These are phyloP conservation scores for Atractosteus spatula DNA, from an alignment of 2,113 vertebrate genomes.

Conservation along the genomic window DNA sequence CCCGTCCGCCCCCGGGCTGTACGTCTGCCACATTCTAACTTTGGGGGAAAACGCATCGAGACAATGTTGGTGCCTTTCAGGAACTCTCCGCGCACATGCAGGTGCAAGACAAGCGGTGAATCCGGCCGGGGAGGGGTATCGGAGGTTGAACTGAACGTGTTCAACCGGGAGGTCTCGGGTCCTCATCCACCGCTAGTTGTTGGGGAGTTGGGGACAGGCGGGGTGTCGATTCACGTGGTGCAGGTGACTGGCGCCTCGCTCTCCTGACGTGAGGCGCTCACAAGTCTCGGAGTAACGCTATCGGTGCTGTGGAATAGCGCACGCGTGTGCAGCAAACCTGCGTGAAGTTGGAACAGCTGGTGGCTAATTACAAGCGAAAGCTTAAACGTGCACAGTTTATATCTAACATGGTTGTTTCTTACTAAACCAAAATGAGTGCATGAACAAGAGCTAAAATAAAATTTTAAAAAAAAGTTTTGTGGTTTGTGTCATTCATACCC, in stretches of 20 bases:
- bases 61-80: not conserved
- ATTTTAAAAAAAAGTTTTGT: too few species aligned
- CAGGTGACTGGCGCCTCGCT: not conserved
- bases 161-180: not conserved
- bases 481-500: too few species aligned
- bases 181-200: not conserved
- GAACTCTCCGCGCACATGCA: not conserved
- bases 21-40: not conserved
- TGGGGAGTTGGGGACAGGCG: not conserved
- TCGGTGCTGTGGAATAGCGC: not conserved
- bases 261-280: not conserved
- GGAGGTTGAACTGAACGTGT: not conserved
- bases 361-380: too few species aligned
- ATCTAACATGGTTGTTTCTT: too few species aligned
- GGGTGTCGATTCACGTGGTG: not conserved
- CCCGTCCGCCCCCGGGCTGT: conserved; percentile 33
- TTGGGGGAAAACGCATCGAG: not conserved
- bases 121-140: not conserved
- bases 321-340: too few species aligned
- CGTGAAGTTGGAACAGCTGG: too few species aligned
- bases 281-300: not conserved
- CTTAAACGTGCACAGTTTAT: too few species aligned
- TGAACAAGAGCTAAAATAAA: too few species aligned
- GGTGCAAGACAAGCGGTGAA: not conserved
- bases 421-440: too few species aligned